phyloP scores from a whole-genome alignment of 2,113 vertebrate species.

The Tapirus terrestris region DNA sequence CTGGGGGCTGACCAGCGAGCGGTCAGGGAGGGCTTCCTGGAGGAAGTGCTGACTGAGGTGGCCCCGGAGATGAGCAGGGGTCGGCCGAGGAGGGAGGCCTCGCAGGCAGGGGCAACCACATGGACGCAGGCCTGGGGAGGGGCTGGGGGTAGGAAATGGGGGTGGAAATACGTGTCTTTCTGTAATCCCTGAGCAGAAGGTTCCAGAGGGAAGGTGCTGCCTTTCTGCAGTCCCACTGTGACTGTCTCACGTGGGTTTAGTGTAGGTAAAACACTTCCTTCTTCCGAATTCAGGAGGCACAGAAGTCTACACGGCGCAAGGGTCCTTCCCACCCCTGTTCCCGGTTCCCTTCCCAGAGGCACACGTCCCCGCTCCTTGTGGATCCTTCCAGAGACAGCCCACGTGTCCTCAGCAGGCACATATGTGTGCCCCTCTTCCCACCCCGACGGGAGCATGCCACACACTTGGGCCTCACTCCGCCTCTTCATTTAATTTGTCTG shows the following conservation, averaged over 20 bases:
- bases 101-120: background rate
- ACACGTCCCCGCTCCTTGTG: fast-evolving
- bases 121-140: background rate
- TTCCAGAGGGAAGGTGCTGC: background rate
- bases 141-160: background rate
- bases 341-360: background rate
- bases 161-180: background rate
- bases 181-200: background rate
- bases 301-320: fast-evolving
- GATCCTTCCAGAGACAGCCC: background rate
- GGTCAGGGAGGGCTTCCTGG: background rate
- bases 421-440: fast-evolving
- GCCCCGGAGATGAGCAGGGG: background rate
- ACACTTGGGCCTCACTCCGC: background rate
- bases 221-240: background rate
- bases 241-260: background rate
- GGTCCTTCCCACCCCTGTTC: background rate
- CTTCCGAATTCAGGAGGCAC: background rate
- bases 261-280: no score
- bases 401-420: fast-evolving
- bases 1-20: background rate
- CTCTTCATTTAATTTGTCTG: fast-evolving
- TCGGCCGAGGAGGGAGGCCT: background rate
- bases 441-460: fast-evolving
- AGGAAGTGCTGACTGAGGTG: background rate